Percentiles rank a stretch among this genome's conserved stretches.
Evolutionary conservation across 1,140 invertebrate genomes (phyloP).

Genomic region (Nautilus pompilius): DNA sequence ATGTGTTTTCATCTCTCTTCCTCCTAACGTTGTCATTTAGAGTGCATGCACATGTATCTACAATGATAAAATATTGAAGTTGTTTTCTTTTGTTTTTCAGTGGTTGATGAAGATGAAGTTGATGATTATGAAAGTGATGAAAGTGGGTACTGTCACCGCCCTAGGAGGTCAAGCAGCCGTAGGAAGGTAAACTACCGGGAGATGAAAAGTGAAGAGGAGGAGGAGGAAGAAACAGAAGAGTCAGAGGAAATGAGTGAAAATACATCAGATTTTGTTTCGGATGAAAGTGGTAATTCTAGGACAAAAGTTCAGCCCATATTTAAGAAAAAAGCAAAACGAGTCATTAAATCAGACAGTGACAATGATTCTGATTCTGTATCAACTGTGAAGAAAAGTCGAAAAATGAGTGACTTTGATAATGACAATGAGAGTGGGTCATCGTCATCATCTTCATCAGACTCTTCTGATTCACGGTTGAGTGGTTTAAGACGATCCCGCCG

Average conservation of each 20-base stretch:
- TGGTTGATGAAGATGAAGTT: slow-evolving; percentile 41
- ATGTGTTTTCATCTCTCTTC: too few relatives aligned
- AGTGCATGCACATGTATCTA: too few relatives aligned
- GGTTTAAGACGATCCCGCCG: background rate
- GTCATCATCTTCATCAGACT: too few relatives aligned
- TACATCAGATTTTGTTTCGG: background rate
- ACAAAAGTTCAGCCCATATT: background rate
- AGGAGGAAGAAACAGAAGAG: slow-evolving; percentile 14
- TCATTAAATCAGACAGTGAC: too few relatives aligned
- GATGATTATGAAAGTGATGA: slow-evolving; percentile 45
- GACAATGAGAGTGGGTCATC: too few relatives aligned
- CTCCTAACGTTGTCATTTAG: too few relatives aligned
- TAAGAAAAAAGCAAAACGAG: background rate
- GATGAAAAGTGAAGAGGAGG: slow-evolving; percentile 26
- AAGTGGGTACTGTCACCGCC: slow-evolving; percentile 17
- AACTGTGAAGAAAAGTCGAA: too few relatives aligned
- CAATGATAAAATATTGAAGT: too few relatives aligned
- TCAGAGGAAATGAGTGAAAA: slow-evolving; percentile 14
- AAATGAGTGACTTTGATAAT: too few relatives aligned
- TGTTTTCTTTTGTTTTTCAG: slow-evolving; percentile 23
- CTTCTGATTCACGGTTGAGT: too few relatives aligned
- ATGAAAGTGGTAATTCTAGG: background rate
- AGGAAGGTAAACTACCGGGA: slow-evolving; percentile 31
- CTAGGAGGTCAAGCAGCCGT: slow-evolving; percentile 20
- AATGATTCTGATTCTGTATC: too few relatives aligned